Percentiles rank a stretch among this genome's conserved stretches.
These are phyloP conservation scores for Oxyura jamaicensis DNA, from an alignment of 2,113 vertebrate species.

Conservation along the genomic window DNA sequence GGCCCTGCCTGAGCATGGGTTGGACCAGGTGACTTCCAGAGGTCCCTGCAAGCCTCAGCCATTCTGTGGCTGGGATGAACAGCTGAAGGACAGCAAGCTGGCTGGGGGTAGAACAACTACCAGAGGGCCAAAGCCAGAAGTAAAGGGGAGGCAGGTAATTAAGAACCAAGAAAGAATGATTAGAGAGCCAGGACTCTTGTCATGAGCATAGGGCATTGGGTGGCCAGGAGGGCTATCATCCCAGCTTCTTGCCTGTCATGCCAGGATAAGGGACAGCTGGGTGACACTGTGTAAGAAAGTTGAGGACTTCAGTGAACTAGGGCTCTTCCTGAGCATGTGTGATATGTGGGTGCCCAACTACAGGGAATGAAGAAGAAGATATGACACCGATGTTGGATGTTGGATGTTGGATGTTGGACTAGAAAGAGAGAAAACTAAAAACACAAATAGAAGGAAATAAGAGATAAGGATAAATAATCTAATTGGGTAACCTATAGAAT, in stretches of 20 bases:
- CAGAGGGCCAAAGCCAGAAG: not conserved
- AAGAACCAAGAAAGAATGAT: not conserved
- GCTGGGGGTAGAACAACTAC: not conserved
- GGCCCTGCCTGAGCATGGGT: not conserved
- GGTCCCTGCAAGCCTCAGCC: not conserved
- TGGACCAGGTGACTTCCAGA: not conserved
- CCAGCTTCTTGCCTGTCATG: not conserved
- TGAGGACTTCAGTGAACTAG: not conserved
- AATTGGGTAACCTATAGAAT: not conserved
- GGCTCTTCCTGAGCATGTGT: not conserved
- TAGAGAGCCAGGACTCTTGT: accelerated
- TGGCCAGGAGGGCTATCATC: not conserved
- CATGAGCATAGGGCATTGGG: not conserved
- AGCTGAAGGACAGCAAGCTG: not conserved
- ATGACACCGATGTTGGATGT: not conserved
- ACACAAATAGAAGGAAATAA: not conserved
- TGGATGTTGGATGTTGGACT: too few relatives aligned
- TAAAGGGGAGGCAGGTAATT: not conserved
- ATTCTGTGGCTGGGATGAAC: not conserved
- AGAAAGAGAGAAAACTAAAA: not conserved
- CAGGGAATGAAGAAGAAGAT: not conserved
- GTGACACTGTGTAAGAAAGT: not conserved
- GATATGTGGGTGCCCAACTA: not conserved
- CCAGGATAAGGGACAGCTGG: not conserved
- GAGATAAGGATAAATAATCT: not conserved